Base-by-base conservation (phyloP, 2,113 vertebrate species). In the Pterocles orientalis region DNA sequence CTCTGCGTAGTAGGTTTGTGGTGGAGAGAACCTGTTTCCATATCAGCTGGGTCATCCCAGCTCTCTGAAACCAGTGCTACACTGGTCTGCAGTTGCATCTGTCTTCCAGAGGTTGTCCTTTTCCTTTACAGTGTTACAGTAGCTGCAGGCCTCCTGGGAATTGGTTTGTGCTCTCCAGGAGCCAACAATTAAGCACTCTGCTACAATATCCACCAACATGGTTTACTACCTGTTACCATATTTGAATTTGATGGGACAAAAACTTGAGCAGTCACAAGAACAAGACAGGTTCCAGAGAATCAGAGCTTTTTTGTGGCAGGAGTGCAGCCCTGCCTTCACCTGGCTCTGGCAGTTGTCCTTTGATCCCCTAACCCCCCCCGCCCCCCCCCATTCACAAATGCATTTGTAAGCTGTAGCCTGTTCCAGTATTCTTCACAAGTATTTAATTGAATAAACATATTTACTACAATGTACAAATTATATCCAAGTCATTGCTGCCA, bases 241-340 rank as follows among this genome's bases (percentile, higher is more conserved):
- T 26, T 31, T 53, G 34, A 36, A 54, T 62, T 53, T 17, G 33
- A 0, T 18, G 34, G 50, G 18, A 29, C n/a, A 23, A 60, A 31
- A 70, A n/a, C 54, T 48, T 39, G 34, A 54, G 48, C 58, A 65
- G 62, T 28, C 28, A 4, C 24, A 25, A 29, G 60, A 43, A 26
- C 21, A 48, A n/a, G 56, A 12, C 5, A 5, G 4, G 14, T 57
- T 71, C 24, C 41, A 60, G 76, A 14, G 61, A 62, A 12, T 2
- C 9, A 1, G 20, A 21, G 29, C 0, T 1, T 51, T 60, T 58
- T 47, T 0, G 0, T 66, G 29, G 23, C 0, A 1, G 20, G 25
- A 8, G 33, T 3, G 4, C 24, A 77, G 39, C 69, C 5, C 2
- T 57, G 50, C 45, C 10, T 7, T 47, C 36, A 5, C 3, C 2